Conservation (phyloP, 2,113 vertebrate genomes). For the Chloropsis hardwickii region DNA sequence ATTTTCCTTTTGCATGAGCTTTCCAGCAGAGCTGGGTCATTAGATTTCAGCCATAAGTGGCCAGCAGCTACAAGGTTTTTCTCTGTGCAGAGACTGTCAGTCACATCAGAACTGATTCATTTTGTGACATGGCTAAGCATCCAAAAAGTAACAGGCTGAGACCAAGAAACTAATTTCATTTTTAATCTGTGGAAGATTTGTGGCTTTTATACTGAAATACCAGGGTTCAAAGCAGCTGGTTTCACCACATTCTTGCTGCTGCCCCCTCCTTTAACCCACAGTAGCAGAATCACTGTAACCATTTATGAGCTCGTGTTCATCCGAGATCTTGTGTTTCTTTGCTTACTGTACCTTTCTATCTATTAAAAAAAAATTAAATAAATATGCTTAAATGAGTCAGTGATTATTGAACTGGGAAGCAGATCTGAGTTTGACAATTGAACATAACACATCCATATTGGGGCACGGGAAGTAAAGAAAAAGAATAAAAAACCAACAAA, state of each 20-base stretch:
- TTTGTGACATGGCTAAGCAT: not conserved
- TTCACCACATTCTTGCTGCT: slow-evolving; percentile 21
- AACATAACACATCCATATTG: not conserved
- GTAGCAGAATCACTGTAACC: not conserved
- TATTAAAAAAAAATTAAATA: not conserved
- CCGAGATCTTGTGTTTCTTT: not conserved
- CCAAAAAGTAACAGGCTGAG: not conserved
- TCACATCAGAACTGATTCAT: not conserved
- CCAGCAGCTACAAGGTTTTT: not conserved
- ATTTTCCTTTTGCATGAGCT: not conserved
- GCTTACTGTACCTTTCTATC: not conserved
- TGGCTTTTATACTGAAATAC: slow-evolving; percentile 9
- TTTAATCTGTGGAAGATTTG: not conserved
- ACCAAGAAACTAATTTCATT: not conserved
- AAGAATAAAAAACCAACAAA: not conserved
- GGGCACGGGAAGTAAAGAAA: not conserved
- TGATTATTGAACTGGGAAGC: not conserved
- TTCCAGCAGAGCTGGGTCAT: not conserved
- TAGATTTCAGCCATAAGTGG: not conserved
- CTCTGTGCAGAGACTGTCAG: not conserved
- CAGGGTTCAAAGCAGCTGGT: slow-evolving; percentile 4
- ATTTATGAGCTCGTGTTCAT: not conserved
- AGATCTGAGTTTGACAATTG: not conserved
- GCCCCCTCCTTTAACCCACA: slow-evolving; percentile 24
- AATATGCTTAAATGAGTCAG: not conserved